These are phyloP conservation scores for Pammene fasciana DNA, from an alignment of 2,888 invertebrate species.

Conservation along the genomic window DNA sequence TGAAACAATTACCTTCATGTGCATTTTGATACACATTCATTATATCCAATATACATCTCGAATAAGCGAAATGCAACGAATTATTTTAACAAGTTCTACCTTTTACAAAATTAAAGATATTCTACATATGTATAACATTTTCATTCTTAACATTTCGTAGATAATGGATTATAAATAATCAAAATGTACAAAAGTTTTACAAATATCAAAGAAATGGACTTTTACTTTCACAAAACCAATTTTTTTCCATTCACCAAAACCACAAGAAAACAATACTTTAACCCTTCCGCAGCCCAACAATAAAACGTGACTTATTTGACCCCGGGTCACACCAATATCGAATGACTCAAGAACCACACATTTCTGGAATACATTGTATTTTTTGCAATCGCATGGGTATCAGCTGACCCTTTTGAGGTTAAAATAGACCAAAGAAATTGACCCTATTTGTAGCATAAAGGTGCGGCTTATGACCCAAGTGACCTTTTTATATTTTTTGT, in stretches of 20 bases:
- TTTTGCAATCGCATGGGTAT: conserved; percentile 57
- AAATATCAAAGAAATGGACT: conserved; percentile 14
- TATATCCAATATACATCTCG: too few species aligned
- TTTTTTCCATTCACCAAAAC: conserved; percentile 21
- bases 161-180: background rate
- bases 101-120: too few species aligned
- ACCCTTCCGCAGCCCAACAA: conserved; percentile 44
- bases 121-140: too few species aligned
- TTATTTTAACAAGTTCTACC: too few species aligned
- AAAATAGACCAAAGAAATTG: conserved; percentile 53
- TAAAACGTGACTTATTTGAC: conserved; percentile 56
- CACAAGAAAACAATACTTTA: conserved; percentile 28
- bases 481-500: conserved; percentile 59
- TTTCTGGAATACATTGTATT: conserved; percentile 59
- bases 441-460: conserved; percentile 57
- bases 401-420: conserved; percentile 47
- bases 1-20: too few species aligned
- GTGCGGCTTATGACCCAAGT: conserved; percentile 66
- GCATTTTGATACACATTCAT: background rate
- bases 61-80: too few species aligned
- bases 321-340: conserved; percentile 75
- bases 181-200: background rate
- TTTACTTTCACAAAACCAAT: conserved; percentile 15
- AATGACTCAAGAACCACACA: conserved; percentile 65
- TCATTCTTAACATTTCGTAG: background rate